phyloP scores from a whole-genome alignment of 2,113 vertebrate species.

The Micronycteris hirsuta region DNA sequence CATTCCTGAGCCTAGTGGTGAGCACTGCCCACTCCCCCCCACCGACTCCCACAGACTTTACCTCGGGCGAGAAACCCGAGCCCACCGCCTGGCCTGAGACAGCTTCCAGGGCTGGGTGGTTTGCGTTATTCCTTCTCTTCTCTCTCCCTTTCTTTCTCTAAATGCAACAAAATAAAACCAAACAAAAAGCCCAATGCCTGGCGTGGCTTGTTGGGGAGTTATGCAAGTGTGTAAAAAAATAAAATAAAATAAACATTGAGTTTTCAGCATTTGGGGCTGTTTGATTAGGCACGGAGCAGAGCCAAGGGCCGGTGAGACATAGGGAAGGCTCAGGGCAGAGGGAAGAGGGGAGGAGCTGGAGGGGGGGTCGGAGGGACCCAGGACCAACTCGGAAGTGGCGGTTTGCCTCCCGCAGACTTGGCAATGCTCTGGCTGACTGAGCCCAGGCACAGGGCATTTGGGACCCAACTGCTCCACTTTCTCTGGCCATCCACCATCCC shows the following conservation, averaged over 20 bases:
- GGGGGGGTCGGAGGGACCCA: not conserved
- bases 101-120: conserved; percentile 57
- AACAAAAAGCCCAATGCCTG: conserved; percentile 73
- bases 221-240: conserved; percentile 79
- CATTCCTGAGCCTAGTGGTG: conserved; percentile 50
- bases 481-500: not conserved
- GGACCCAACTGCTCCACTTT: not conserved
- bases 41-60: conserved; percentile 54
- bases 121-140: conserved; percentile 56
- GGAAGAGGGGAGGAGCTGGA: not conserved
- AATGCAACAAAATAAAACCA: conserved; percentile 77
- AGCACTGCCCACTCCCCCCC: not conserved
- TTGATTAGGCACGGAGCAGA: conserved; percentile 69
- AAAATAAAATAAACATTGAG: conserved; percentile 78
- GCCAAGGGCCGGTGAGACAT: conserved; percentile 51
- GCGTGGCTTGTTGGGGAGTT: conserved; percentile 73
- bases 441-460: conserved; percentile 32
- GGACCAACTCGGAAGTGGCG: conserved; percentile 7
- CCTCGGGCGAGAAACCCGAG: conserved; percentile 72
- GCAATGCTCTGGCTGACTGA: not conserved
- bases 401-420: conserved; percentile 40
- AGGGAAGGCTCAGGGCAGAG: conserved; percentile 37
- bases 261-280: conserved; percentile 71
- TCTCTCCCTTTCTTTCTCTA: conserved; percentile 29
- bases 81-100: conserved; percentile 54